phyloP scores from a whole-genome alignment of 1,140 invertebrate genomes.

The Drosophila navojoa region DNA sequence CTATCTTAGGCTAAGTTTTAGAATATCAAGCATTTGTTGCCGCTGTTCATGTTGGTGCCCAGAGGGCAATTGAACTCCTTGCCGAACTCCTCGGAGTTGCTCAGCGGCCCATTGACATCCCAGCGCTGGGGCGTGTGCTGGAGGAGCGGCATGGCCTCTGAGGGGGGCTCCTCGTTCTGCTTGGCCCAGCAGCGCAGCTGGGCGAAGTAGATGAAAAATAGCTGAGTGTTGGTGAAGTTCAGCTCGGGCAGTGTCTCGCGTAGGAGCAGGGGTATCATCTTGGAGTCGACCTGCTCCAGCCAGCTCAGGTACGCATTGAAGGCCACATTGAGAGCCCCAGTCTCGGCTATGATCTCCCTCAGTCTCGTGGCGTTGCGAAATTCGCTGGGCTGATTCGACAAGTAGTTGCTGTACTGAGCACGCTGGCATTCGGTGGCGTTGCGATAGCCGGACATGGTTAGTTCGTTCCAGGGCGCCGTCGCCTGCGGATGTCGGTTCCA shows the following conservation, averaged over 20 bases:
- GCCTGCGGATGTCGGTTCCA: slow-evolving; percentile 87
- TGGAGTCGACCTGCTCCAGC: slow-evolving; percentile 51
- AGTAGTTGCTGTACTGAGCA: slow-evolving; percentile 90
- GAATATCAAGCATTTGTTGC: slow-evolving; percentile 73
- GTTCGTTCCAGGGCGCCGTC: slow-evolving; percentile 95
- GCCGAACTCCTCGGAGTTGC: slow-evolving; percentile 68
- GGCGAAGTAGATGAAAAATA: slow-evolving; percentile 90
- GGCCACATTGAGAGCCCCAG: slow-evolving; percentile 86
- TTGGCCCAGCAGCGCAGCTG: slow-evolving; percentile 83
- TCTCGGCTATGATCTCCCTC: slow-evolving; percentile 90
- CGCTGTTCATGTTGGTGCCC: slow-evolving; percentile 73
- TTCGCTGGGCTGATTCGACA: slow-evolving; percentile 73
- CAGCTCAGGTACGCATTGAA: slow-evolving; percentile 85
- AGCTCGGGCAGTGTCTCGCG: slow-evolving; percentile 66
- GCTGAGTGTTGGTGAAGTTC: slow-evolving; percentile 85
- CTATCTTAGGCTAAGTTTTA: background rate
- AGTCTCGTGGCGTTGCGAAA: slow-evolving; percentile 88
- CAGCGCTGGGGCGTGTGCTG: slow-evolving; percentile 66
- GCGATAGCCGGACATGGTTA: slow-evolving; percentile 94
- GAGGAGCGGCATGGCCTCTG: slow-evolving; percentile 59
- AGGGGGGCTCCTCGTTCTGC: slow-evolving; percentile 28
- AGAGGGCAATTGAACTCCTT: slow-evolving; percentile 65
- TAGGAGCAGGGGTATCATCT: slow-evolving; percentile 21
- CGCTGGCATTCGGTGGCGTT: slow-evolving; percentile 94
- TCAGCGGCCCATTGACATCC: slow-evolving; percentile 71